These are phyloP conservation scores for Athrips mouffetella DNA, from an alignment of 2,888 invertebrate species.

Conservation along the genomic window DNA sequence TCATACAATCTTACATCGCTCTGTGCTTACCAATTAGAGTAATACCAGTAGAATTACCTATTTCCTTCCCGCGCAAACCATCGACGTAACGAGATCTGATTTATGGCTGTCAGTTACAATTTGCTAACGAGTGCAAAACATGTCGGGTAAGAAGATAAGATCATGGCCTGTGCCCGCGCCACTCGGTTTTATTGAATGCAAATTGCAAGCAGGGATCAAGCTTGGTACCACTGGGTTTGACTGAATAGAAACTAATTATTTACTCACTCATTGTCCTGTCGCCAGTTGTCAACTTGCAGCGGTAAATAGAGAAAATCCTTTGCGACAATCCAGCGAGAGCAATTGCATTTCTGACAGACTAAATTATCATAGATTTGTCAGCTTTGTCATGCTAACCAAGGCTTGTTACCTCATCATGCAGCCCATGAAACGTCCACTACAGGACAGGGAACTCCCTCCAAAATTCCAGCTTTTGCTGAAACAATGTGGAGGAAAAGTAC, in stretches of 20 bases:
- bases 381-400: slow-evolving; percentile 1
- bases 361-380: slow-evolving; percentile 8
- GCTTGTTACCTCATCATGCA: not conserved
- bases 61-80: slow-evolving; percentile 34
- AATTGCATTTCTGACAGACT: slow-evolving; percentile 2
- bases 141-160: slow-evolving; percentile 60
- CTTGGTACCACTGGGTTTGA: slow-evolving; percentile 38
- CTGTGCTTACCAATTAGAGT: slow-evolving; percentile 32
- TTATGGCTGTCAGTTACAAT: slow-evolving; percentile 65
- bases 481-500: too few relatives aligned
- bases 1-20: slow-evolving; percentile 18
- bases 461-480: too few relatives aligned
- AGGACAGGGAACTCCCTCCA: too few relatives aligned
- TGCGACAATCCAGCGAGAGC: not conserved
- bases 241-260: slow-evolving; percentile 60
- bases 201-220: slow-evolving; percentile 46
- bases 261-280: slow-evolving; percentile 62
- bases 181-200: slow-evolving; percentile 59
- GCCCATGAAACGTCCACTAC: not conserved
- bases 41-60: slow-evolving; percentile 33
- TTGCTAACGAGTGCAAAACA: slow-evolving; percentile 68
- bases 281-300: slow-evolving; percentile 36
- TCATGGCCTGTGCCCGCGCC: slow-evolving; percentile 43
- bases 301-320: slow-evolving; percentile 15
- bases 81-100: slow-evolving; percentile 48